Base-by-base conservation (phyloP, 2,797 vertebrate genomes). In the Pagetopsis macropterus region DNA sequence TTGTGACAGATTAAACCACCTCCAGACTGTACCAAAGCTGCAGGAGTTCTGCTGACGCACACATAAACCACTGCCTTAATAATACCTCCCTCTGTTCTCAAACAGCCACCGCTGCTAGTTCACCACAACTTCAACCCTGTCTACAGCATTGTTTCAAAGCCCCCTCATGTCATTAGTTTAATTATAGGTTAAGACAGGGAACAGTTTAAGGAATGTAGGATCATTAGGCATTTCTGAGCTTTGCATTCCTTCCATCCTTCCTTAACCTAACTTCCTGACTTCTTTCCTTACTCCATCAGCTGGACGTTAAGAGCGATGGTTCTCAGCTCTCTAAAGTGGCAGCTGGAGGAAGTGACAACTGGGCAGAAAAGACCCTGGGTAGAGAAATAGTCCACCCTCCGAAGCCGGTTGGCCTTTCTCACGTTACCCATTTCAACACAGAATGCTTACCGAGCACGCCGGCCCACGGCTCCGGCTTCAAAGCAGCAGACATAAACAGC, bases 261-360 rank as follows among this genome's bases (percentile, higher is more conserved):
- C 82, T 9, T 75, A 70, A 67, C 58, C 80, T 83, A 37, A 79
- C 79, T 87, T 87, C 89, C 88, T 82, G 74, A 49, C 67, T 71
- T 80, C 78, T 75, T 85, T 86, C 82, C 78, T 75, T n/a, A 19
- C 60, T 71, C 66, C 72, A 71, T 67, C 59, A 19, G 51, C 46
- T 71, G 46, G 69, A 85, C 44, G 76, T 69, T 58, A 55, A 14
- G 51, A 48, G 43, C 48, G 3, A 17, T 37, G 76, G 82, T 62
- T 75, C 81, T 73, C 64, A 6, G 65, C 71, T 73, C 79, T 80
- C 77, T 59, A 66, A 74, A 74, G 83, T 46, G 76, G 83, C 90
- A 90, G 88, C 90, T 91, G 91, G 78, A 90, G 88, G 89, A 91
- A 82, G 84, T 87, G 86, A 84, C 85, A 90, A 88, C 81, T 85